A percentile compares a stretch with the other conserved stretches of the same genome.
Evolutionary conservation across 2,113 vertebrate genomes (phyloP).

Genomic region (Meleagris gallopavo): DNA sequence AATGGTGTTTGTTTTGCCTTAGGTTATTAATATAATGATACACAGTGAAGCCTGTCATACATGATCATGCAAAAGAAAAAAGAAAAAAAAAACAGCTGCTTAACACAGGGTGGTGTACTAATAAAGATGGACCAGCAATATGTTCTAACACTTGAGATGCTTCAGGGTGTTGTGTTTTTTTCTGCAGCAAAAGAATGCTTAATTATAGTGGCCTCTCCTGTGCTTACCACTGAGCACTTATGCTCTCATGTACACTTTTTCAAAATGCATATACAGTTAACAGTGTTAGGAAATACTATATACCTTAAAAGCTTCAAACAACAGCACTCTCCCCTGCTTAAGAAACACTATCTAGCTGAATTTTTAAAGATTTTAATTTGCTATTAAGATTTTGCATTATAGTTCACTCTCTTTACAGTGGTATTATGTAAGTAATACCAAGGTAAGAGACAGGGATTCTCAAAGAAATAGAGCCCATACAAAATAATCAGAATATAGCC

Average conservation of each 20-base stretch:
- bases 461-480: neutral
- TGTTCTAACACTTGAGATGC: neutral
- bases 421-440: neutral
- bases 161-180: neutral
- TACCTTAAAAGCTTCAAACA: neutral
- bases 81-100: neutral
- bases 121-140: constrained; percentile 17
- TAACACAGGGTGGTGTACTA: constrained; percentile 15
- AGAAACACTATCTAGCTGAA: neutral
- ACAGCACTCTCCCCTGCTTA: neutral
- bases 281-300: neutral
- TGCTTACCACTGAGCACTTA: neutral
- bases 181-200: neutral
- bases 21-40: neutral
- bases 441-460: neutral
- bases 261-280: neutral
- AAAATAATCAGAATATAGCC: neutral
- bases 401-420: neutral
- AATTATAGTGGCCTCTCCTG: neutral
- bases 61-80: neutral
- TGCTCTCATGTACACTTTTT: neutral
- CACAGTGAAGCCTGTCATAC: constrained; percentile 25
- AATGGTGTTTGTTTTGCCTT: constrained; percentile 65
- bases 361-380: neutral
- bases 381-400: neutral